A percentile compares a stretch with the other conserved stretches of the same genome.
Conservation (phyloP, 2,113 vertebrate species). For the Antigone vipio region DNA sequence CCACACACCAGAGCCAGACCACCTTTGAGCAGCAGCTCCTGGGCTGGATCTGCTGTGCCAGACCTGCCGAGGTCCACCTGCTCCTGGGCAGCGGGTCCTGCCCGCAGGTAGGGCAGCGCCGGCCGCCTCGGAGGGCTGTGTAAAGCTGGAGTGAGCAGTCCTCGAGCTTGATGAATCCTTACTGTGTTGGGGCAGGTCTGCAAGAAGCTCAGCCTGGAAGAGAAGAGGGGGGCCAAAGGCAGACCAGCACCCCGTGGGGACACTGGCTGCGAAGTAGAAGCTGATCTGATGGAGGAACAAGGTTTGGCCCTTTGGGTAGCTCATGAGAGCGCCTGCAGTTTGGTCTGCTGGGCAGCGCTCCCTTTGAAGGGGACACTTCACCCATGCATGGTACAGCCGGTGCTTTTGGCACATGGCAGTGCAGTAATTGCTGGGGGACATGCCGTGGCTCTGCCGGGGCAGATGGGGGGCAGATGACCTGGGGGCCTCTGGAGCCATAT, state of each 20-base stretch:
- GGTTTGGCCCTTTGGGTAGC: neutral
- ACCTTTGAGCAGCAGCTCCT: neutral
- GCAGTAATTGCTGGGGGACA: fast-evolving
- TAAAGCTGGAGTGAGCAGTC: fast-evolving
- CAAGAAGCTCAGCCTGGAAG: neutral
- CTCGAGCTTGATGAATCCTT: fast-evolving
- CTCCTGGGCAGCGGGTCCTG: neutral
- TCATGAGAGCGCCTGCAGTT: neutral
- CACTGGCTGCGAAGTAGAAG: neutral
- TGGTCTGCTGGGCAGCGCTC: neutral
- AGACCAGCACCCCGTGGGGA: neutral
- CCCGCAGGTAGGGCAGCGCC: neutral
- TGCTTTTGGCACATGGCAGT: neutral
- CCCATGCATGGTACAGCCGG: fast-evolving
- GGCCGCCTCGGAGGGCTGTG: fast-evolving
- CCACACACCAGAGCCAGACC: neutral
- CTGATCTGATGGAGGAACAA: neutral
- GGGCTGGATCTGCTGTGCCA: neutral
- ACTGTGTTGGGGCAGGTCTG: neutral
- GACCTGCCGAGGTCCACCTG: neutral
- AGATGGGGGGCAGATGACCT: neutral
- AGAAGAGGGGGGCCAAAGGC: neutral
- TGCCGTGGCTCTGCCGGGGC: neutral
- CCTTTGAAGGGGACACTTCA: fast-evolving
- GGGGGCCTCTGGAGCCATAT: neutral